These are phyloP conservation scores for Hypotaenidia philippensis DNA, from an alignment of 2,797 vertebrate species.

Conservation along the genomic window DNA sequence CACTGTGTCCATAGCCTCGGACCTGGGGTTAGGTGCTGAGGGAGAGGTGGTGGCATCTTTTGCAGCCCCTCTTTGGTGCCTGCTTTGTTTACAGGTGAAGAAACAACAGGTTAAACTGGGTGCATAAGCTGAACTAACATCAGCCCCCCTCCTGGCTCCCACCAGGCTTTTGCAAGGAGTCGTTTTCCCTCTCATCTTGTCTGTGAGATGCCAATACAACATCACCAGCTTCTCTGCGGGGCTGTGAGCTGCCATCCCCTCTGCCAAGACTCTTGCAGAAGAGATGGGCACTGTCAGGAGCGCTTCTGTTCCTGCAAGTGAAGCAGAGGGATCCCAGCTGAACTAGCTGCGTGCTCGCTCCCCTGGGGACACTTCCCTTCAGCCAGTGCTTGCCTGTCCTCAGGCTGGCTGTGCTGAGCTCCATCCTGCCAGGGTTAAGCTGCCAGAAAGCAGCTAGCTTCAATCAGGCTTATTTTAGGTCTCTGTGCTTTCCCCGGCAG, in stretches of 20 bases:
- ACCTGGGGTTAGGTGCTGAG: too few species aligned
- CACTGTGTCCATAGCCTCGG: rapidly evolving
- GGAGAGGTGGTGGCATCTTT: background rate
- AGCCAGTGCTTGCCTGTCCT: rapidly evolving
- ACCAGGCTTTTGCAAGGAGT: background rate
- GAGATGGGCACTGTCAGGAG: rapidly evolving
- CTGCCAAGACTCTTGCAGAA: background rate
- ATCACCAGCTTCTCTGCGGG: rapidly evolving
- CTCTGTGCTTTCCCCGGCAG: background rate
- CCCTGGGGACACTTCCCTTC: rapidly evolving
- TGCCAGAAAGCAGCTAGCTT: background rate
- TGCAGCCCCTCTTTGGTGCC: background rate
- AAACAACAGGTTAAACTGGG: background rate
- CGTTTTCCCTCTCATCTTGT: background rate
- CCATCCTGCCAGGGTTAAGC: background rate
- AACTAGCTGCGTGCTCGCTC: background rate
- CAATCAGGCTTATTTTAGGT: background rate
- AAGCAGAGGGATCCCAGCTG: background rate
- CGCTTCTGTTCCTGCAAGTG: background rate
- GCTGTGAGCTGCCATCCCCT: rapidly evolving
- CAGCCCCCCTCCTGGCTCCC: background rate
- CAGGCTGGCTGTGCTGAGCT: background rate
- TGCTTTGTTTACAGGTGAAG: rapidly evolving
- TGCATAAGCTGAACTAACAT: rapidly evolving
- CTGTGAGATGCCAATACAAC: background rate